Conservation (phyloP, 2,113 vertebrate genomes). For the Myrmecophaga tridactyla region DNA sequence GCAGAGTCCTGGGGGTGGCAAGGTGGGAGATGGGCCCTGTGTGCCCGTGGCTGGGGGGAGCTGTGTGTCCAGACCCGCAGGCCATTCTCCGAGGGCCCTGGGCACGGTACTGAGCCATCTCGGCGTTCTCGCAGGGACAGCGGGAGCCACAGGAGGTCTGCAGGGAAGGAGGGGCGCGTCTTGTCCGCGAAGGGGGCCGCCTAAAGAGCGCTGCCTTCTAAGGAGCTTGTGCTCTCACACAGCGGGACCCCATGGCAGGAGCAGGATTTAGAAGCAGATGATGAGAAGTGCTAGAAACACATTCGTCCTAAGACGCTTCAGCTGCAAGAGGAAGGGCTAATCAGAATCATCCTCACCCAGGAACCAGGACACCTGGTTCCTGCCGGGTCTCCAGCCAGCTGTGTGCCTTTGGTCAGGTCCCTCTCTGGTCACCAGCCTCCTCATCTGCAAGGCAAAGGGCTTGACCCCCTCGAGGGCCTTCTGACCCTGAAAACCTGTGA, state of each 20-base stretch:
- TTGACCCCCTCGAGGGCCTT: not conserved
- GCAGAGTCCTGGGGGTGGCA: not conserved
- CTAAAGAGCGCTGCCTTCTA: not conserved
- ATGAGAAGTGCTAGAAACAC: not conserved
- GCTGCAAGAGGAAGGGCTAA: not conserved
- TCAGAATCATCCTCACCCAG: not conserved
- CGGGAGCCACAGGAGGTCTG: not conserved
- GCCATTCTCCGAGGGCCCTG: fast-evolving
- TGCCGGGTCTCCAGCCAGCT: not conserved
- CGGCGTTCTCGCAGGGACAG: not conserved
- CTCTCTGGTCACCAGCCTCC: not conserved
- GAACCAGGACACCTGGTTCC: not conserved
- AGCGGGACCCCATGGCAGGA: not conserved
- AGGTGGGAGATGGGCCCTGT: not conserved
- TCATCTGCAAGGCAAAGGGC: no score
- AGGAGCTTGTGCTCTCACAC: not conserved
- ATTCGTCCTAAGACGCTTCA: not conserved
- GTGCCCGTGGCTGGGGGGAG: no score
- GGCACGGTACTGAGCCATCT: not conserved
- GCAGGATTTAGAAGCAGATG: not conserved
- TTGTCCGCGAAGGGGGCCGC: not conserved
- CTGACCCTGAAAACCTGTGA: not conserved
- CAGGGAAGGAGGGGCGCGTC: not conserved
- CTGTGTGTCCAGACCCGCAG: not conserved
- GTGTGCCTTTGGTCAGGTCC: not conserved